phyloP scores from a whole-genome alignment of 2,888 invertebrate genomes.

The Drosophila helvetica region DNA sequence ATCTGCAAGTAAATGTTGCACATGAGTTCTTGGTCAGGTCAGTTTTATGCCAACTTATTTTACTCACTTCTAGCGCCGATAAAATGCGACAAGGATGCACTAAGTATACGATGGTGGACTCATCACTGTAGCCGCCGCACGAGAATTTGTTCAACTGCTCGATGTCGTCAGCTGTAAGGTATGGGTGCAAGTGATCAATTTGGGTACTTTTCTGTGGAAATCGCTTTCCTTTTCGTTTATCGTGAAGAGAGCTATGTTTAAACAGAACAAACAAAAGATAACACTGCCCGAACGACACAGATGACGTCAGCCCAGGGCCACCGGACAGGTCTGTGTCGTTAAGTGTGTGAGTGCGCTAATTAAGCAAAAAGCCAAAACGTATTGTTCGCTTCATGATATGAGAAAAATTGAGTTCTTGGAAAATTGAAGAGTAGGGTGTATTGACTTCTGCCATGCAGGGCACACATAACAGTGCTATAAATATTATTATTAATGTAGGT shows the following conservation, averaged over 20 bases:
- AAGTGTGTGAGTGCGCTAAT: constrained; percentile 56
- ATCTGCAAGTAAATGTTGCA: constrained; percentile 84
- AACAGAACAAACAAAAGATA: constrained; percentile 52
- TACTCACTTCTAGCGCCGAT: constrained; percentile 89
- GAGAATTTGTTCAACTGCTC: constrained; percentile 93
- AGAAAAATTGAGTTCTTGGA: constrained; percentile 14
- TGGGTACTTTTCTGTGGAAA: constrained; percentile 22
- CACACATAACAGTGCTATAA: constrained; percentile 24
- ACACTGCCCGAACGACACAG: constrained; percentile 27
- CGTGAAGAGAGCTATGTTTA: constrained; percentile 42
- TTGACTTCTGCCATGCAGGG: constrained; percentile 49
- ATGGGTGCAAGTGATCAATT: constrained; percentile 18
- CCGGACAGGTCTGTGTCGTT: constrained; percentile 16
- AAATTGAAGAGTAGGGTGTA: constrained; percentile 51
- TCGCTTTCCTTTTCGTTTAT: constrained; percentile 32
- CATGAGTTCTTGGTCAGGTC: constrained; percentile 1
- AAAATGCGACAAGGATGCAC: constrained; percentile 95
- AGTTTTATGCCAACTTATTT: neutral
- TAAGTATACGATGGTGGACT: constrained; percentile 93
- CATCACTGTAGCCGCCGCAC: constrained; percentile 93
- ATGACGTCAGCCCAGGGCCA: constrained; percentile 64
- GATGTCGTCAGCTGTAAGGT: constrained; percentile 88
- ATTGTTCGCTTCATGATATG: constrained; percentile 36
- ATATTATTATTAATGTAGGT: constrained; percentile 21
- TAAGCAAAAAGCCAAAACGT: constrained; percentile 45